phyloP scores from a whole-genome alignment of 2,113 vertebrate genomes.

The Typhlomys cinereus region DNA sequence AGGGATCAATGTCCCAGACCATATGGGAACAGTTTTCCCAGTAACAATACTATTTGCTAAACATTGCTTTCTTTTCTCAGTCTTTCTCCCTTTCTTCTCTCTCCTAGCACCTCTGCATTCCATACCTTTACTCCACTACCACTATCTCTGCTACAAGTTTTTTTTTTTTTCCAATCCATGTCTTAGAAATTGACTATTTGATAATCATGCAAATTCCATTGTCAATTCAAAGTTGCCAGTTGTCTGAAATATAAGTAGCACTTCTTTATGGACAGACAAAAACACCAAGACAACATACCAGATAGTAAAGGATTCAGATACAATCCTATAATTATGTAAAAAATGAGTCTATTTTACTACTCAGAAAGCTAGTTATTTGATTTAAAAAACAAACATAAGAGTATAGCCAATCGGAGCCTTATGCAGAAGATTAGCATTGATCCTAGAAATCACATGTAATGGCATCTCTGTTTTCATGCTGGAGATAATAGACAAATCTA shows the following conservation, averaged over 20 bases:
- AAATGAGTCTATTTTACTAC: background rate
- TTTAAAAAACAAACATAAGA: background rate
- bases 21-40: background rate
- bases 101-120: background rate
- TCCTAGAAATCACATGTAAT: background rate
- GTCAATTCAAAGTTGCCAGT: background rate
- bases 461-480: background rate
- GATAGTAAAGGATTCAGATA: background rate
- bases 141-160: background rate
- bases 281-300: background rate
- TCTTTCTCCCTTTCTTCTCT: background rate
- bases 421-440: background rate
- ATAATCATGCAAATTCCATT: background rate
- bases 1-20: background rate
- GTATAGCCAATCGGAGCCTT: background rate
- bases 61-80: background rate
- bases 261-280: background rate
- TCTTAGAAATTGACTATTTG: background rate
- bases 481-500: constrained; percentile 16
- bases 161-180: background rate
- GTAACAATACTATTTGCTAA: background rate
- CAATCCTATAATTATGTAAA: background rate
- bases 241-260: background rate
- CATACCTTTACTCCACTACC: background rate
- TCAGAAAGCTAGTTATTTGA: constrained; percentile 6